These are phyloP conservation scores for Arge pagana DNA, from an alignment of 2,888 invertebrate genomes.

Conservation along the genomic window DNA sequence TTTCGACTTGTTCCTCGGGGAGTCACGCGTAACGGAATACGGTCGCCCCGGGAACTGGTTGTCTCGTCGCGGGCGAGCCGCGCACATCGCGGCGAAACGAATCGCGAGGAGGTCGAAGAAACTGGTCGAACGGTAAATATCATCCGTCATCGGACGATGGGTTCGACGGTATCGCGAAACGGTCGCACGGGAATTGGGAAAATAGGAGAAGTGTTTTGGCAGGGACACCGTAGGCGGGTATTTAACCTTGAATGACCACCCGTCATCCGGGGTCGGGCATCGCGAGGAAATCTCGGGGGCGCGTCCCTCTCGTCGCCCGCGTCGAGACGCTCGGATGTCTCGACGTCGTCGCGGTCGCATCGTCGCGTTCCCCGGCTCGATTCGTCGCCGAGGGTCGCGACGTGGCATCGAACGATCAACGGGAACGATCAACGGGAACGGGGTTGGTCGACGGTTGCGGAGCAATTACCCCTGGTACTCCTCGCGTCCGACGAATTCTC, in stretches of 20 bases:
- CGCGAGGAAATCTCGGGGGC: slow-evolving; percentile 23
- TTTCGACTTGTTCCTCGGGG: no score
- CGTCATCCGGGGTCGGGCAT: slow-evolving; percentile 40
- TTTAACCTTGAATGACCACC: slow-evolving; percentile 43
- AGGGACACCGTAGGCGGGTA: slow-evolving; percentile 45
- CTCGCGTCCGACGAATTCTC: background rate
- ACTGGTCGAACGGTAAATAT: background rate
- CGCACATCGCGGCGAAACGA: background rate
- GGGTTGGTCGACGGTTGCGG: background rate
- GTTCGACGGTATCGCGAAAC: background rate
- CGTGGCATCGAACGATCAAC: no score
- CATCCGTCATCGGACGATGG: background rate
- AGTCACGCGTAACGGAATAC: no score
- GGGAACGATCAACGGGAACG: no score
- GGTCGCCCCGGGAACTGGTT: no score
- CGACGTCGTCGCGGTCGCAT: background rate
- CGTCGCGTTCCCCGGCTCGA: no score
- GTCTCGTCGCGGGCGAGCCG: no score
- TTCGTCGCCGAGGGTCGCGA: no score
- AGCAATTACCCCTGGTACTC: background rate
- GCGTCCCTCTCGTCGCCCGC: slow-evolving; percentile 14
- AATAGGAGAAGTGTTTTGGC: slow-evolving; percentile 45
- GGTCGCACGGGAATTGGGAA: background rate
- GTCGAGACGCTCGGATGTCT: background rate
- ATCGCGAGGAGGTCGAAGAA: background rate